Evolutionary conservation across 2,888 invertebrate genomes (phyloP).

Genomic region (Muscina levida): DNA sequence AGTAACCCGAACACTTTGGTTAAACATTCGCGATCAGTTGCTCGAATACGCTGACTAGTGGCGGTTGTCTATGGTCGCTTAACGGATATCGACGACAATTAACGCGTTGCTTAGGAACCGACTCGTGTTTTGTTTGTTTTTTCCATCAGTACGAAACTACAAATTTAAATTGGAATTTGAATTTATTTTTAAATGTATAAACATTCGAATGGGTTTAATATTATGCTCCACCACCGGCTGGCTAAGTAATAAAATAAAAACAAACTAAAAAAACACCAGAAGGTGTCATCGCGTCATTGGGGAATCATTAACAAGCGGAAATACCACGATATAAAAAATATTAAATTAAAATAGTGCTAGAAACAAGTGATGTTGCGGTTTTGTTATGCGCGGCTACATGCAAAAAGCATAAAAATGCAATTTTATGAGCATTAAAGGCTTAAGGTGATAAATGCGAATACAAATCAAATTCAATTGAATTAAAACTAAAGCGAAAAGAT

Average conservation of each 20-base stretch:
- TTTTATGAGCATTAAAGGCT: conserved; percentile 18
- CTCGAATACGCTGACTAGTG: conserved; percentile 43
- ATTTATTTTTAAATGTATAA: too few species aligned
- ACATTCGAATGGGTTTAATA: too few species aligned
- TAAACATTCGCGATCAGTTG: conserved; percentile 47
- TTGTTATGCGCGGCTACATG: conserved; percentile 3
- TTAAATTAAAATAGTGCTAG: conserved; percentile 22
- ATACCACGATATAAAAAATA: background rate
- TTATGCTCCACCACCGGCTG: too few species aligned
- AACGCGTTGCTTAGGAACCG: too few species aligned
- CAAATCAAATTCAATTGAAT: conserved; percentile 22
- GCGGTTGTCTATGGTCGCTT: conserved; percentile 47
- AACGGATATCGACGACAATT: conserved; percentile 8
- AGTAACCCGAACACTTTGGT: too few species aligned
- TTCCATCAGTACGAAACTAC: too few species aligned
- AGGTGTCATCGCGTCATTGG: too few species aligned
- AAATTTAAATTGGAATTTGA: too few species aligned
- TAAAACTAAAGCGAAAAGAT: background rate
- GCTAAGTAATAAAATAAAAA: too few species aligned
- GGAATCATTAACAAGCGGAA: background rate
- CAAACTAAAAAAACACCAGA: too few species aligned
- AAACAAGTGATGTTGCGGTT: conserved; percentile 25
- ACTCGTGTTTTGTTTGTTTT: too few species aligned
- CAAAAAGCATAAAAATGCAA: conserved; percentile 13
- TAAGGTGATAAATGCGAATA: conserved; percentile 21